phyloP scores from a whole-genome alignment of 2,113 vertebrate species.

The Oreochromis aureus region DNA sequence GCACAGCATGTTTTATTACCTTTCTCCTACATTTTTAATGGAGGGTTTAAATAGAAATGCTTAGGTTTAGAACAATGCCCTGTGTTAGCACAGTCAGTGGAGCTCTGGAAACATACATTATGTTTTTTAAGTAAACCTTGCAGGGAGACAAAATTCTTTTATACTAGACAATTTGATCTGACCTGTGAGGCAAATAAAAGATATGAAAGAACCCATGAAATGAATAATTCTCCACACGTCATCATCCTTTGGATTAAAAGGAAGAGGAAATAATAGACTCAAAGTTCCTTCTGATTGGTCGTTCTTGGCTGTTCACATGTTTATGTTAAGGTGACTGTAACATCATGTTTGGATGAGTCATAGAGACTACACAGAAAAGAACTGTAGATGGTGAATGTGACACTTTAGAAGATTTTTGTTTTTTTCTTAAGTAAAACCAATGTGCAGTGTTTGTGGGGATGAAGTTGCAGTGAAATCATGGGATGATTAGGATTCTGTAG shows the following conservation, averaged over 20 bases:
- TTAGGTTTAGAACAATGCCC: background rate
- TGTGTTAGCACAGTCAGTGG: background rate
- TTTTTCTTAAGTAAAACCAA: background rate
- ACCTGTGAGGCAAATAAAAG: background rate
- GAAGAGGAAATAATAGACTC: background rate
- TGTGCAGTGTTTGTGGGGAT: background rate
- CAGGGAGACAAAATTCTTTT: background rate
- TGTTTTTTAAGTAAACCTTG: background rate
- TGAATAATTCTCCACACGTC: background rate
- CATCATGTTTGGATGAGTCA: background rate
- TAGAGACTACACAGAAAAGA: background rate
- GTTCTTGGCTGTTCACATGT: background rate
- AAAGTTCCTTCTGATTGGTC: background rate
- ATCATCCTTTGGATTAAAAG: background rate
- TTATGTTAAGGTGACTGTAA: background rate
- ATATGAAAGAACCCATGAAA: background rate
- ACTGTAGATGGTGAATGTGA: background rate
- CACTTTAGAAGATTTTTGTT: background rate
- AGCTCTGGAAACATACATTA: background rate
- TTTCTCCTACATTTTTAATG: conserved; percentile 32
- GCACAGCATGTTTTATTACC: conserved; percentile 18
- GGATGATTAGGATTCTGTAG: background rate
- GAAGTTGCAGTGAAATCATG: background rate
- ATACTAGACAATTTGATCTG: background rate
- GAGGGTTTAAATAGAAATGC: background rate